phyloP scores from a whole-genome alignment of 2,113 vertebrate species.

The Turdus rufiventris region DNA sequence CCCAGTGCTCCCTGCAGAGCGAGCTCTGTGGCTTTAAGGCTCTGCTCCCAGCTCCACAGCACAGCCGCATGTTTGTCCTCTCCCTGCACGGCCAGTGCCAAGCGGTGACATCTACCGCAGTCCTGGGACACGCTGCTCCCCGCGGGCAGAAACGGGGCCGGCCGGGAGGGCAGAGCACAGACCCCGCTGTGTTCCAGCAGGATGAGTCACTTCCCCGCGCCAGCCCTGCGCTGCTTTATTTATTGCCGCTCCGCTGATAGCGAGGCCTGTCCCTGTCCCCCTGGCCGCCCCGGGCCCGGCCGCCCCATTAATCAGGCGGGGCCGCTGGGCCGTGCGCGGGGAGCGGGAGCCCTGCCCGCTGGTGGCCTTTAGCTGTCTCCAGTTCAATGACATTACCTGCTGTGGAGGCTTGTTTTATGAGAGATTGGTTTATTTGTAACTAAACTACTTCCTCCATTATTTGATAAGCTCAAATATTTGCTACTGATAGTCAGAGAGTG shows the following conservation, averaged over 20 bases:
- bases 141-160: neutral
- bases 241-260: slow-evolving; percentile 72
- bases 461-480: slow-evolving; percentile 87
- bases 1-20: neutral
- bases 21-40: slow-evolving; percentile 69
- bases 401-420: slow-evolving; percentile 80
- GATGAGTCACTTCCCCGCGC: slow-evolving; percentile 78
- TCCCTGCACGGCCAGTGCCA: slow-evolving; percentile 75
- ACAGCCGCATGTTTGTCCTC: slow-evolving; percentile 72
- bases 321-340: slow-evolving; percentile 50
- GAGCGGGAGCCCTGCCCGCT: slow-evolving; percentile 66
- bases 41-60: slow-evolving; percentile 34
- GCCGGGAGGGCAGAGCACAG: slow-evolving; percentile 48
- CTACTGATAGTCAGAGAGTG: slow-evolving; percentile 81
- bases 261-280: slow-evolving; percentile 39
- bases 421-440: slow-evolving; percentile 85
- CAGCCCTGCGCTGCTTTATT: slow-evolving; percentile 74
- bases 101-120: slow-evolving; percentile 80
- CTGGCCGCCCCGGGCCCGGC: slow-evolving; percentile 13
- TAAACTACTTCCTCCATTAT: slow-evolving; percentile 83
- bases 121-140: slow-evolving; percentile 75
- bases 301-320: slow-evolving; percentile 77
- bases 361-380: slow-evolving; percentile 79
- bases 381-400: slow-evolving; percentile 77
- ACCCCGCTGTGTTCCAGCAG: slow-evolving; percentile 71